Evolutionary conservation across 2,797 vertebrate species (phyloP).

Genomic region (Liasis olivaceus): DNA sequence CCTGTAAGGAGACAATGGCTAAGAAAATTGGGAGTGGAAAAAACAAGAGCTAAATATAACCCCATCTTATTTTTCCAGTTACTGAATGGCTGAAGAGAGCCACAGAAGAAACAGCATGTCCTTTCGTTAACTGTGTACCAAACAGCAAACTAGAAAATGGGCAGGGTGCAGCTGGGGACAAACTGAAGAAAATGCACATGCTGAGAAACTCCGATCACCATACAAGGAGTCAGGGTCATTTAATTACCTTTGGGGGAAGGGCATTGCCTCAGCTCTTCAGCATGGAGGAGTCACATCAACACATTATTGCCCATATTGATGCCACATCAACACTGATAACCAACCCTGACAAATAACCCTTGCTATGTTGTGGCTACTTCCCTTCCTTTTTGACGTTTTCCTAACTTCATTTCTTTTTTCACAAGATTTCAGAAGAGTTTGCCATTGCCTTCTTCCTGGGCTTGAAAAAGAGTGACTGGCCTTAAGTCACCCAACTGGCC

Average conservation of each 20-base stretch:
- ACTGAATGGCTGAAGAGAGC: too few relatives aligned
- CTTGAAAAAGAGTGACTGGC: too few relatives aligned
- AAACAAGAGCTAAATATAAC: too few relatives aligned
- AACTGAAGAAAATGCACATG: background rate
- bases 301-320: background rate
- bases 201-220: background rate
- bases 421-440: background rate
- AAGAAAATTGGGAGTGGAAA: too few relatives aligned
- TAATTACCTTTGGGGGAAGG: background rate
- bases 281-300: background rate
- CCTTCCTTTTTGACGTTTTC: background rate
- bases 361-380: too few relatives aligned
- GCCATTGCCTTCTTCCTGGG: too few relatives aligned
- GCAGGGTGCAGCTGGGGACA: background rate
- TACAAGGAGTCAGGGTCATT: background rate
- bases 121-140: background rate
- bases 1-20: too few relatives aligned
- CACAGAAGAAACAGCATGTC: too few relatives aligned
- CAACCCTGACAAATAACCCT: too few relatives aligned
- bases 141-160: background rate
- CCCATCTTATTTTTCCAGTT: too few relatives aligned
- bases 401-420: background rate
- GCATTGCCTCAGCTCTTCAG: background rate
- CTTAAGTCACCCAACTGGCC: background rate
- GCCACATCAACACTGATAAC: too few relatives aligned